Conservation (phyloP, 2,113 vertebrate species). For the Telmatochromis sp. region DNA sequence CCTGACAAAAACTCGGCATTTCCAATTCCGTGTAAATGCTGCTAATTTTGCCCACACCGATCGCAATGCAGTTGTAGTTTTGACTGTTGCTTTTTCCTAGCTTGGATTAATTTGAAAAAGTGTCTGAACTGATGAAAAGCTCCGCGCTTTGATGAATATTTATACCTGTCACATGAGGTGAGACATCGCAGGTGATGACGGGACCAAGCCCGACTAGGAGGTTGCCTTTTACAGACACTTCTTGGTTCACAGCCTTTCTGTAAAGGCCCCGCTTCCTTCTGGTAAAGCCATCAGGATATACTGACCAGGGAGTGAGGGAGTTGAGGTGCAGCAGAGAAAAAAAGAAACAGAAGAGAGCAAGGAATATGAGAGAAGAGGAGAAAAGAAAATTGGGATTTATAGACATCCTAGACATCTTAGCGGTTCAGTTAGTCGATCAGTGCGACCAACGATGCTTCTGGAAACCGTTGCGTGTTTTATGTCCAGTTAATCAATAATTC, state of each 20-base stretch:
- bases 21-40: neutral
- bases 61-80: neutral
- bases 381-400: neutral
- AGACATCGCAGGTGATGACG: constrained; percentile 30
- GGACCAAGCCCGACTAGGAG: neutral
- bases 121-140: neutral
- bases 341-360: neutral
- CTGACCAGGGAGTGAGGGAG: neutral
- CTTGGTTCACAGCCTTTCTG: neutral
- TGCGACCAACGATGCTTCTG: neutral
- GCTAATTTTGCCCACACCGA: neutral
- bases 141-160: neutral
- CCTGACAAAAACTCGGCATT: accelerated
- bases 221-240: neutral
- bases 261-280: constrained; percentile 46
- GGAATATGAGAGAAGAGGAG: neutral
- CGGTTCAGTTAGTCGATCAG: neutral
- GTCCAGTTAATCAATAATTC: neutral
- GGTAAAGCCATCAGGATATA: constrained; percentile 51
- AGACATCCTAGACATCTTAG: neutral
- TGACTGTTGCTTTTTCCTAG: neutral
- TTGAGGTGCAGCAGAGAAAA: neutral
- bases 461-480: neutral
- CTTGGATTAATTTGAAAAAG: neutral
- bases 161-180: neutral